Conservation (phyloP, 2,113 vertebrate genomes). For the Pseudorasbora parva region DNA sequence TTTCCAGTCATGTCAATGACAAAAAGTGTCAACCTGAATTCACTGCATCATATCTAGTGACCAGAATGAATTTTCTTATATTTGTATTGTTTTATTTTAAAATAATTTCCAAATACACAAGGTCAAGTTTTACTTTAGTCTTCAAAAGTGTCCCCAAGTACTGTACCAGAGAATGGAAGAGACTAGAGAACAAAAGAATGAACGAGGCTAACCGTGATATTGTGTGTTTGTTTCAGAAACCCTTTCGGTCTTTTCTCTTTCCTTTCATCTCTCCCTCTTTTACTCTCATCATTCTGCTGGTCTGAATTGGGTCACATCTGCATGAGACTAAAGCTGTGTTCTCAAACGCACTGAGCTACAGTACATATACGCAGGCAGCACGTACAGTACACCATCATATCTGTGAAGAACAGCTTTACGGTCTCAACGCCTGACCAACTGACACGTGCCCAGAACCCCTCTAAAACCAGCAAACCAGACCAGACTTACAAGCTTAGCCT, state of each 20-base stretch:
- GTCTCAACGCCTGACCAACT: neutral
- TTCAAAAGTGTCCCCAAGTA: neutral
- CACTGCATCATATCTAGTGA: no score
- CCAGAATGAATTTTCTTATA: no score
- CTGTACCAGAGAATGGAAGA: neutral
- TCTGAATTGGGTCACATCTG: slow-evolving; percentile 72
- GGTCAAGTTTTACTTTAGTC: neutral
- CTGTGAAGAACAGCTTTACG: neutral
- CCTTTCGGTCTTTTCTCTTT: neutral
- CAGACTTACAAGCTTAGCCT: neutral
- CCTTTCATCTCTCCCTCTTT: slow-evolving; percentile 24
- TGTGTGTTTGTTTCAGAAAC: slow-evolving; percentile 9
- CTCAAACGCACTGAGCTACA: slow-evolving; percentile 5
- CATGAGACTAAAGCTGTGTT: slow-evolving; percentile 43
- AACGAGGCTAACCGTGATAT: neutral
- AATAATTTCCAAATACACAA: neutral
- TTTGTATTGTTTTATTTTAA: neutral
- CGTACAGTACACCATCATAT: neutral
- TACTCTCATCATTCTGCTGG: slow-evolving; percentile 37
- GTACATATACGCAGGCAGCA: neutral
- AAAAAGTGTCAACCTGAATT: no score
- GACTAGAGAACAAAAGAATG: neutral
- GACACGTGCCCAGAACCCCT: neutral
- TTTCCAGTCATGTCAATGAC: no score
- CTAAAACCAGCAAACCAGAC: neutral